Conservation (phyloP, 2,797 vertebrate species). For the Poliocrania exsul region DNA sequence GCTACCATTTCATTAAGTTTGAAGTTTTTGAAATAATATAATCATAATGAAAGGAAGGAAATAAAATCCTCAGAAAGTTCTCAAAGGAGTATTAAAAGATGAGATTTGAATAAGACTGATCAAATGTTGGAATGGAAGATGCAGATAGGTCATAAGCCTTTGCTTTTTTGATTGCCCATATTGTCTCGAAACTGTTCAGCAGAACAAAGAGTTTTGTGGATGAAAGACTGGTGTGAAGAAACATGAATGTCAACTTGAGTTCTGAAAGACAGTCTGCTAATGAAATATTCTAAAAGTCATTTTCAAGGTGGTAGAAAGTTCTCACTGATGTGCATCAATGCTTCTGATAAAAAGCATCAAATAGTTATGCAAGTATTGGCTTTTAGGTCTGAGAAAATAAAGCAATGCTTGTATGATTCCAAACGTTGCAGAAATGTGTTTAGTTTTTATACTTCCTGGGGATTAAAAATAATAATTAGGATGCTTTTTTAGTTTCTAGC, state of each 20-base stretch:
- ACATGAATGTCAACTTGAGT: conserved; percentile 78
- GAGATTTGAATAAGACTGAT: conserved; percentile 79
- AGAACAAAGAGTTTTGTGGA: conserved; percentile 80
- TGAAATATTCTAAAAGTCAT: conserved; percentile 84
- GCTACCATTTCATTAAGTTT: conserved; percentile 74
- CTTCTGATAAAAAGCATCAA: conserved; percentile 77
- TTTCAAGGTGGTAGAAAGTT: conserved; percentile 82
- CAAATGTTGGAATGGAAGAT: conserved; percentile 73
- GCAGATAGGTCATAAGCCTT: conserved; percentile 68
- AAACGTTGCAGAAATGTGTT: conserved; percentile 44
- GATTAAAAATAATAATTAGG: conserved; percentile 15
- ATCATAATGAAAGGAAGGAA: conserved; percentile 77
- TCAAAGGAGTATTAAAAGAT: conserved; percentile 78
- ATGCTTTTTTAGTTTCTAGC: background rate
- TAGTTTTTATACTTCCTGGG: background rate
- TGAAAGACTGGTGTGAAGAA: conserved; percentile 80
- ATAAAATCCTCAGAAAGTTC: conserved; percentile 79
- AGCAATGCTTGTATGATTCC: conserved; percentile 16
- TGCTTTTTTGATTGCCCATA: conserved; percentile 77
- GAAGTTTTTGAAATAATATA: conserved; percentile 73
- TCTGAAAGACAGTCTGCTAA: conserved; percentile 82
- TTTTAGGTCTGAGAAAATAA: conserved; percentile 70
- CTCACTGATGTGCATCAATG: conserved; percentile 75
- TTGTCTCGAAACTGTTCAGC: conserved; percentile 78
- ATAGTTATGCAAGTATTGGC: conserved; percentile 71